Evolutionary conservation across 1,140 invertebrate species (phyloP).

Genomic region (Diploscapter pachys): DNA sequence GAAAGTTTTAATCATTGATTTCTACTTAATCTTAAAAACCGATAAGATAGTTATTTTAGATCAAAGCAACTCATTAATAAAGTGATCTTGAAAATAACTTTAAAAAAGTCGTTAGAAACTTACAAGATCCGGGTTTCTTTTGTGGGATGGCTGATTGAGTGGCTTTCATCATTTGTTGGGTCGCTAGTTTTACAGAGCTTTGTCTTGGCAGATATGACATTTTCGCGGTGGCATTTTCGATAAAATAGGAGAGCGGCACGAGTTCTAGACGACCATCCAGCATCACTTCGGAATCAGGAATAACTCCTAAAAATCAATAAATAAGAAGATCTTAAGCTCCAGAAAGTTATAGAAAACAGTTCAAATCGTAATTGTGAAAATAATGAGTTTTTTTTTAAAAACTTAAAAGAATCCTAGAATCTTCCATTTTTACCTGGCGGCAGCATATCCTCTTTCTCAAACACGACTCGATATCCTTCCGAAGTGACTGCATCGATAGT

Average conservation of each 20-base stretch:
- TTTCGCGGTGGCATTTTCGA: constrained; percentile 25
- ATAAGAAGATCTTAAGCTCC: no score
- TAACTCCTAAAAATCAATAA: constrained; percentile 54
- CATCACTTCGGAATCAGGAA: constrained; percentile 38
- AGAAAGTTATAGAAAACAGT: no score
- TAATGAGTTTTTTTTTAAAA: no score
- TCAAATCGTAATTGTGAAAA: no score
- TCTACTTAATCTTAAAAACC: not conserved
- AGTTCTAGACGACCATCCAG: constrained; percentile 31
- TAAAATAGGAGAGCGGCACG: constrained; percentile 32
- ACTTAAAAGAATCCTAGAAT: no score
- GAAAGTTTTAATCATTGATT: constrained; percentile 15
- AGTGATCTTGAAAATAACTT: not conserved
- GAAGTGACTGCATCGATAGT: constrained; percentile 92
- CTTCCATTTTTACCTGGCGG: no score
- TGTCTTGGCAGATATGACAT: constrained; percentile 4
- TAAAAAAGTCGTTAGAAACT: constrained; percentile 1
- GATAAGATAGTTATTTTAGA: not conserved
- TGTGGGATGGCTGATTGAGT: no score
- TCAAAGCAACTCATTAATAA: constrained; percentile 4
- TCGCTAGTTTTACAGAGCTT: not conserved
- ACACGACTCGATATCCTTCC: constrained; percentile 81
- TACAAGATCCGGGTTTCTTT: not conserved
- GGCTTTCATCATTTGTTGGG: no score
- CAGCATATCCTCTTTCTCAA: constrained; percentile 3